These are phyloP conservation scores for Plebejus argus DNA, from an alignment of 2,888 invertebrate species.

Conservation along the genomic window DNA sequence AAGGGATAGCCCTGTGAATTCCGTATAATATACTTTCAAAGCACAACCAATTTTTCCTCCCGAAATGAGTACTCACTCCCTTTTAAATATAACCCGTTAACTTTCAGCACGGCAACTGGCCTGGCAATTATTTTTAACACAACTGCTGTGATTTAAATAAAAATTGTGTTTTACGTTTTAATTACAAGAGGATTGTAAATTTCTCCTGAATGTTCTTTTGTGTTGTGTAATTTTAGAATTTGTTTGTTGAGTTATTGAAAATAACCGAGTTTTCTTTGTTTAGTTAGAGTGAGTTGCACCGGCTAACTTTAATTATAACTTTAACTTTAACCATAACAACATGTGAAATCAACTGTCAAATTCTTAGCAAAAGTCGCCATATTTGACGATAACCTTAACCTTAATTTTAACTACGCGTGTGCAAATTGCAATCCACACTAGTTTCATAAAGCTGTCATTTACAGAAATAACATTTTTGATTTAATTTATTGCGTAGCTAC, in stretches of 20 bases:
- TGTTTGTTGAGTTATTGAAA: background rate
- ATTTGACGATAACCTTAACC: no score
- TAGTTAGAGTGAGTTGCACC: no score
- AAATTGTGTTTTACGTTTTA: constrained; percentile 36
- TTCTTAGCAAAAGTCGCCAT: no score
- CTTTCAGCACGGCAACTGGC: constrained; percentile 65
- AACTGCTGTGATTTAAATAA: constrained; percentile 66
- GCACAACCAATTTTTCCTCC: constrained; percentile 62
- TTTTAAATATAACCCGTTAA: constrained; percentile 77
- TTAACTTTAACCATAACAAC: no score
- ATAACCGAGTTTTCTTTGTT: no score
- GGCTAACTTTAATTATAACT: no score
- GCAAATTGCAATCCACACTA: no score
- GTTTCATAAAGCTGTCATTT: no score
- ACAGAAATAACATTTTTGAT: no score
- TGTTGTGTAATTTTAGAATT: background rate
- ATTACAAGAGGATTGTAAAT: constrained; percentile 14
- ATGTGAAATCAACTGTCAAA: no score
- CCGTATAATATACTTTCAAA: constrained; percentile 62
- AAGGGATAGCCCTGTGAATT: constrained; percentile 47
- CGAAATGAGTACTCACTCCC: constrained; percentile 54
- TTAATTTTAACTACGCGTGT: no score
- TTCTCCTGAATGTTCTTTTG: constrained; percentile 33
- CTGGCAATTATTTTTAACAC: constrained; percentile 68
- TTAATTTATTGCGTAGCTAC: no score